Percentiles rank a stretch among this genome's conserved stretches.
Conservation (phyloP, 2,113 vertebrate genomes). For the Pimephales promelas region DNA sequence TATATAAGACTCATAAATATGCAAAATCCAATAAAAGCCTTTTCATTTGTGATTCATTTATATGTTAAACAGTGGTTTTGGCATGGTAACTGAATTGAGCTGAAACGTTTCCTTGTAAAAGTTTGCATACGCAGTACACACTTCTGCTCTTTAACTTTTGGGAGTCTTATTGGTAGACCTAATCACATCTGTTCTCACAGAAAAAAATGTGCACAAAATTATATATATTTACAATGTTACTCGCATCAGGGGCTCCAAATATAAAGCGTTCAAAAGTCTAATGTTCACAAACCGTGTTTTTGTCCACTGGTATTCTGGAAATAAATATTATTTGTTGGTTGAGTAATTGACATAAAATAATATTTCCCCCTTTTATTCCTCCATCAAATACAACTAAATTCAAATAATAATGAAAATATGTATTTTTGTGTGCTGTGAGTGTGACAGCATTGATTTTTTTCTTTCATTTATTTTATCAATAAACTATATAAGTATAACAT, state of each 20-base stretch:
- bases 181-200: background rate
- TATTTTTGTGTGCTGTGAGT: too few relatives aligned
- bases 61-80: constrained; percentile 30
- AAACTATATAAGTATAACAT: background rate
- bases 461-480: background rate
- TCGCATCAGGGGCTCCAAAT: background rate
- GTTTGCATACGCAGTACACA: background rate
- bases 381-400: too few relatives aligned
- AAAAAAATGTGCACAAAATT: background rate
- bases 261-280: background rate
- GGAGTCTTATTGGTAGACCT: too few relatives aligned
- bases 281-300: background rate
- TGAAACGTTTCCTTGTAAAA: background rate
- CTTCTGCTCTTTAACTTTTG: background rate
- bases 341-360: too few relatives aligned
- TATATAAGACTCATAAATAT: constrained; percentile 20
- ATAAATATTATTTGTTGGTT: too few relatives aligned
- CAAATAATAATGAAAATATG: too few relatives aligned
- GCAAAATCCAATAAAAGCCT: constrained; percentile 18
- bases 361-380: too few relatives aligned
- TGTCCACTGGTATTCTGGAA: background rate
- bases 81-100: background rate
- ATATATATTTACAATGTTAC: background rate
- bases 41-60: constrained; percentile 26
- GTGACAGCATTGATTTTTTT: too few relatives aligned